A percentile compares a stretch with the other conserved stretches of the same genome.
Conservation (phyloP, 2,797 vertebrate species). For the Scyliorhinus canicula region DNA sequence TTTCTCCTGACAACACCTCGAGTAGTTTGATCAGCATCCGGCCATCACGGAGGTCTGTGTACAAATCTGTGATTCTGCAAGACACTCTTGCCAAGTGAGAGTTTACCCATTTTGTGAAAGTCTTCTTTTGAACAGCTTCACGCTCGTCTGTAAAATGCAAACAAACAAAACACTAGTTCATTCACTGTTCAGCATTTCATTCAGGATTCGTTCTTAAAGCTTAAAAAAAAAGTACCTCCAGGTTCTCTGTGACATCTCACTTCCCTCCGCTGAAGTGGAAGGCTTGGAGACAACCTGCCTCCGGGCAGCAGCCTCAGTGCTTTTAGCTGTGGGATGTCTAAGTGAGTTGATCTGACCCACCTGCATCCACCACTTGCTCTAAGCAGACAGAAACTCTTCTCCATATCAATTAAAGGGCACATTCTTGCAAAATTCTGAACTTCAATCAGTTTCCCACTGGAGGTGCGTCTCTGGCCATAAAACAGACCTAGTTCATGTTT, state of each 20-base stretch:
- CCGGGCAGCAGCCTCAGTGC: neutral
- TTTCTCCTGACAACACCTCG: slow-evolving; percentile 87
- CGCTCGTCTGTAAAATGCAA: slow-evolving; percentile 65
- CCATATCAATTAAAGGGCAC: neutral
- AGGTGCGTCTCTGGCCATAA: too few relatives aligned
- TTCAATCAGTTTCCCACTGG: neutral
- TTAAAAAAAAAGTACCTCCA: neutral
- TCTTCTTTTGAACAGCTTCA: slow-evolving; percentile 83
- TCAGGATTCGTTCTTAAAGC: neutral
- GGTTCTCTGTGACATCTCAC: neutral
- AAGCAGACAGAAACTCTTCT: neutral
- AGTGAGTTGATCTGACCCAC: neutral
- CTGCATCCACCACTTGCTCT: neutral
- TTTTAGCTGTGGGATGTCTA: neutral
- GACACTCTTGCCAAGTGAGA: slow-evolving; percentile 76
- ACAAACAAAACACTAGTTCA: neutral
- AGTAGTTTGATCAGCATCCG: slow-evolving; percentile 92
- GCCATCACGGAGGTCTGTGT: slow-evolving; percentile 79
- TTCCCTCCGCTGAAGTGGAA: neutral
- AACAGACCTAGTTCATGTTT: too few relatives aligned
- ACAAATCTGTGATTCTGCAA: slow-evolving; percentile 76
- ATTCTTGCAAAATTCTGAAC: neutral
- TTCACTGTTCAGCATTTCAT: neutral
- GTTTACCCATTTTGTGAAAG: slow-evolving; percentile 82
- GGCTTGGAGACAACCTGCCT: too few relatives aligned